phyloP scores from a whole-genome alignment of 2,888 invertebrate genomes.

The Melipona bicolor region DNA sequence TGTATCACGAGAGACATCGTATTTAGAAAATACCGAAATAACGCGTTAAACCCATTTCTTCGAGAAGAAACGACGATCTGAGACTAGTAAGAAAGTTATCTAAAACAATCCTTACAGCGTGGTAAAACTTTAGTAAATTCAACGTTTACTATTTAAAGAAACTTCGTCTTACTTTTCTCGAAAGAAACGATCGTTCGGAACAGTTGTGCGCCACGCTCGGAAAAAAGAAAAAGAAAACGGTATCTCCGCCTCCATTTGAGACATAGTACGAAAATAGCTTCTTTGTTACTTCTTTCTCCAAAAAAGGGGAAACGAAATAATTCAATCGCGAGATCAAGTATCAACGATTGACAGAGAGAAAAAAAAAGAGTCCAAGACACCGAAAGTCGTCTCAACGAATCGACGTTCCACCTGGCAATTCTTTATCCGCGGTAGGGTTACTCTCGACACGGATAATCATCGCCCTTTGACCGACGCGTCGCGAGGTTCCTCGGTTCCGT shows the following conservation, averaged over 20 bases:
- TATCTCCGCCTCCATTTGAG: no score
- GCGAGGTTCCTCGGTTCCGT: constrained; percentile 53
- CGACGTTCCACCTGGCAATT: constrained; percentile 13
- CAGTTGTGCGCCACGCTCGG: no score
- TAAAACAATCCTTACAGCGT: no score
- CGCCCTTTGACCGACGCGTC: constrained; percentile 27
- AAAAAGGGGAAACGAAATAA: no score
- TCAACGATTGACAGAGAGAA: neutral
- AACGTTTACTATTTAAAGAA: no score
- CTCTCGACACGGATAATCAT: constrained; percentile 1
- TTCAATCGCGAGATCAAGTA: neutral
- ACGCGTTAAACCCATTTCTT: no score
- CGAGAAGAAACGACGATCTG: neutral
- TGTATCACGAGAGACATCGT: neutral
- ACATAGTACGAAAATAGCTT: no score
- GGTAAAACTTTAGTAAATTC: no score
- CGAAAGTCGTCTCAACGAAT: neutral
- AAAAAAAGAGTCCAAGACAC: neutral
- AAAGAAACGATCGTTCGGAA: no score
- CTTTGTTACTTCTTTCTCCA: no score
- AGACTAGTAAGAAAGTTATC: neutral
- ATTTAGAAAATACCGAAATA: neutral
- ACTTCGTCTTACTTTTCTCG: no score
- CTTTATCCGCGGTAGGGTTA: neutral
- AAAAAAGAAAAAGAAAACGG: no score